Conservation (phyloP, 2,888 invertebrate species). For the Hypomecis punctinalis region DNA sequence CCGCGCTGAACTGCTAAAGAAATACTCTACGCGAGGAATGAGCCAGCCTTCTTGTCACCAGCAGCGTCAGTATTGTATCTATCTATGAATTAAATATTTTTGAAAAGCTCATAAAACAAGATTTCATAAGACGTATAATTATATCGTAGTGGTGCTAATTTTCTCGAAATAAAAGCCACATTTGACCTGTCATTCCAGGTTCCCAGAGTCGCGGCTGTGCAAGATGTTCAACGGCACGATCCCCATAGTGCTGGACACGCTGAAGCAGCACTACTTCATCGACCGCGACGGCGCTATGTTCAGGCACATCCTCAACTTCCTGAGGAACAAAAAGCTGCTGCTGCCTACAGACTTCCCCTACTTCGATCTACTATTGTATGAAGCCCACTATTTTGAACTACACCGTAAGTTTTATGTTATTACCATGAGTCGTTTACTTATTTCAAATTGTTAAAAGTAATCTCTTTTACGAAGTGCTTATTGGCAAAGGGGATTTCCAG, state of each 20-base stretch:
- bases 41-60: too few species aligned
- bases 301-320: conserved; percentile 97
- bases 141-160: too few species aligned
- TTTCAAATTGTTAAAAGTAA: too few species aligned
- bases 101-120: too few species aligned
- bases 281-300: conserved; percentile 99
- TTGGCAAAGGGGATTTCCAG: too few species aligned
- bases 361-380: conserved; percentile 94
- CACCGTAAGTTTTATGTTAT: conserved; percentile 90
- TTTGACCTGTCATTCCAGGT: conserved; percentile 85
- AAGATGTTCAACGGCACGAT: conserved; percentile 98
- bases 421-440: too few species aligned
- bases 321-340: conserved; percentile 95
- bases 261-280: conserved; percentile 99
- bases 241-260: conserved; percentile 97
- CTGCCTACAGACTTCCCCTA: conserved; percentile 95
- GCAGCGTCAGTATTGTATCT: too few species aligned
- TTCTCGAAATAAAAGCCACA: conserved; percentile 18
- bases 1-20: too few species aligned
- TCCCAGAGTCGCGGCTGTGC: conserved; percentile 95
- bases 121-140: too few species aligned
- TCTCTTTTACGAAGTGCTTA: not conserved
- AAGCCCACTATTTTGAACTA: conserved; percentile 96
- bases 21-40: too few species aligned
- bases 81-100: too few species aligned